Percentiles rank a stretch among this genome's conserved stretches.
Evolutionary conservation across 2,888 invertebrate species (phyloP).

Genomic region (Nomada lathburiana): DNA sequence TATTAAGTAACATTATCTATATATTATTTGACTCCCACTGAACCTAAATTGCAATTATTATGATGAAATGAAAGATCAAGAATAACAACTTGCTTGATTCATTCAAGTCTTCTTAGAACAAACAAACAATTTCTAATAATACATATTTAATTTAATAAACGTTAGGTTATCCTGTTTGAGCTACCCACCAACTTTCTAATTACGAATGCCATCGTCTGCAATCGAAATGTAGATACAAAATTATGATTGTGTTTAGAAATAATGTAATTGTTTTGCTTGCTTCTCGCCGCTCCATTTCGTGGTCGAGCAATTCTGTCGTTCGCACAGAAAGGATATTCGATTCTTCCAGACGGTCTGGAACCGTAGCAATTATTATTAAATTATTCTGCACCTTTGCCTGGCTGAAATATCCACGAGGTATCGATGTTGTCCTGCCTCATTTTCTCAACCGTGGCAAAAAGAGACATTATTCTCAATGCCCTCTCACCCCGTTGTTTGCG

Average conservation of each 20-base stretch:
- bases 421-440: constrained; percentile 36
- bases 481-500: constrained; percentile 39
- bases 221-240: not conserved
- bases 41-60: too few species aligned
- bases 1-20: too few species aligned
- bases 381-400: constrained; percentile 46
- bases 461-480: constrained; percentile 53
- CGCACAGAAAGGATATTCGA: constrained; percentile 20
- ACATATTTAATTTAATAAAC: too few species aligned
- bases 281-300: constrained; percentile 8
- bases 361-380: constrained; percentile 42
- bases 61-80: too few species aligned
- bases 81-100: too few species aligned
- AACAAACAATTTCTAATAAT: too few species aligned
- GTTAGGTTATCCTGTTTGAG: too few species aligned
- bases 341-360: constrained; percentile 35
- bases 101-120: too few species aligned
- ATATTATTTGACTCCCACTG: too few species aligned
- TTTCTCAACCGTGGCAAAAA: constrained; percentile 36
- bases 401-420: constrained; percentile 14
- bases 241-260: not conserved
- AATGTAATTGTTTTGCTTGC: not conserved
- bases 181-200: too few species aligned
- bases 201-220: too few species aligned
- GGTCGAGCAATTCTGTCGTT: constrained; percentile 11